Percentiles rank a stretch among this genome's conserved stretches.
Evolutionary conservation across 2,113 vertebrate species (phyloP).

Genomic region (Notothenia rossii): DNA sequence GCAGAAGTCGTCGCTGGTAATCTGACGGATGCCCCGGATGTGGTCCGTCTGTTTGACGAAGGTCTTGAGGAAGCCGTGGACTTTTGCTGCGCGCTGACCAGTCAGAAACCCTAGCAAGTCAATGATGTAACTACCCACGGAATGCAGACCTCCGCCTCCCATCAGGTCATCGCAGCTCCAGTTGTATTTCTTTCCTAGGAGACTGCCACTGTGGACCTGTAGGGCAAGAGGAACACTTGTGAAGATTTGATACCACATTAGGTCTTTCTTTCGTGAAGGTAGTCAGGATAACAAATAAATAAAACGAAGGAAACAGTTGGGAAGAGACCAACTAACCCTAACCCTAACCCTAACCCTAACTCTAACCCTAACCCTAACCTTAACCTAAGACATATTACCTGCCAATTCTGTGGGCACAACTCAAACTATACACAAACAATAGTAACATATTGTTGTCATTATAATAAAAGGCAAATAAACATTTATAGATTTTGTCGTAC

Average conservation of each 20-base stretch:
- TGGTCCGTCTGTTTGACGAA: slow-evolving; percentile 98
- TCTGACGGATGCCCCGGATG: slow-evolving; percentile 97
- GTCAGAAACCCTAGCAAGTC: slow-evolving; percentile 97
- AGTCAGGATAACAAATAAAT: not conserved
- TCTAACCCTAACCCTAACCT: too few relatives aligned
- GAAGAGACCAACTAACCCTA: too few relatives aligned
- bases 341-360: too few relatives aligned
- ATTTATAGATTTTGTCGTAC: slow-evolving; percentile 38
- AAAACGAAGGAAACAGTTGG: too few relatives aligned
- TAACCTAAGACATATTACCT: not conserved
- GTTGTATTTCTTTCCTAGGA: slow-evolving; percentile 98
- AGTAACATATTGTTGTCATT: not conserved
- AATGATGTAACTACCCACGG: slow-evolving; percentile 98
- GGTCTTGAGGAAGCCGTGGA: slow-evolving; percentile 96
- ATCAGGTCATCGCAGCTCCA: slow-evolving; percentile 99
- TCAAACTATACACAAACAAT: not conserved
- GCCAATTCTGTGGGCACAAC: not conserved
- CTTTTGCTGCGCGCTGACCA: slow-evolving; percentile 92
- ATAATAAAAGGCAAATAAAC: not conserved
- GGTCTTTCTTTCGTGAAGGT: not conserved
- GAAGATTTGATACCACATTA: not conserved
- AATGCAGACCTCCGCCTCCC: slow-evolving; percentile 97
- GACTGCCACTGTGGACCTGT: slow-evolving; percentile 95
- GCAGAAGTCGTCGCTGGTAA: slow-evolving; percentile 99
- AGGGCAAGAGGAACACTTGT: not conserved